Evolutionary conservation across 1,140 invertebrate species (phyloP).

Genomic region (Drosophila punjabiensis): DNA sequence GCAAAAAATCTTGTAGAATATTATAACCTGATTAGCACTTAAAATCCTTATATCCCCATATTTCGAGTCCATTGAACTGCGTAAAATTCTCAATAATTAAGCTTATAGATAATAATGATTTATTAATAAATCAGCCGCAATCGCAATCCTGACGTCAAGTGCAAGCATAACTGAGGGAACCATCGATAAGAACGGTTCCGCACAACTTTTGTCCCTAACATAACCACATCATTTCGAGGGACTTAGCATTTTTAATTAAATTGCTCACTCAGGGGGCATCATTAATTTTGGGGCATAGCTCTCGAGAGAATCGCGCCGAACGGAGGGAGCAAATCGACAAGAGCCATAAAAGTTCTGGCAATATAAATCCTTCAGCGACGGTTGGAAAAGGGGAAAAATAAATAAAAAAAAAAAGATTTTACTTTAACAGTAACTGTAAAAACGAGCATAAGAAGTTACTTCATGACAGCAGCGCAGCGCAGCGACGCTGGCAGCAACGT

Average conservation of each 20-base stretch:
- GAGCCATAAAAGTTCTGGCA: constrained; percentile 58
- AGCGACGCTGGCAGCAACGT: constrained; percentile 9
- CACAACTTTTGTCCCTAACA: not conserved
- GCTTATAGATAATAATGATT: constrained; percentile 2
- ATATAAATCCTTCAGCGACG: constrained; percentile 52
- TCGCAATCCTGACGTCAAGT: constrained; percentile 15
- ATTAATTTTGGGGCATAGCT: constrained; percentile 39
- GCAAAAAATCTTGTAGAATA: not conserved
- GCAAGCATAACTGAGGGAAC: not conserved
- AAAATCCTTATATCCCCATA: not conserved
- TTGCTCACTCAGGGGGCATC: constrained; percentile 35
- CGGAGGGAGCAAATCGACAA: constrained; percentile 55
- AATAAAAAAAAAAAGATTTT: constrained; percentile 9
- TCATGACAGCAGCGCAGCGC: constrained; percentile 9
- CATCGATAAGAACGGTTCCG: constrained; percentile 15
- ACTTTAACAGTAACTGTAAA: constrained; percentile 65
- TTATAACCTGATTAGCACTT: not conserved
- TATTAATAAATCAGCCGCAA: not conserved
- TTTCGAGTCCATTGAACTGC: not conserved
- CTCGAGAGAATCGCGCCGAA: not conserved
- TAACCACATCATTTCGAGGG: constrained; percentile 14
- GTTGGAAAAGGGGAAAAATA: not conserved
- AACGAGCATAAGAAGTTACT: constrained; percentile 54
- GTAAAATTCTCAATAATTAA: not conserved
- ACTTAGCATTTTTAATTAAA: constrained; percentile 56